These are phyloP conservation scores for Takifugu ocellatus DNA, from an alignment of 2,797 vertebrate genomes.

Conservation along the genomic window DNA sequence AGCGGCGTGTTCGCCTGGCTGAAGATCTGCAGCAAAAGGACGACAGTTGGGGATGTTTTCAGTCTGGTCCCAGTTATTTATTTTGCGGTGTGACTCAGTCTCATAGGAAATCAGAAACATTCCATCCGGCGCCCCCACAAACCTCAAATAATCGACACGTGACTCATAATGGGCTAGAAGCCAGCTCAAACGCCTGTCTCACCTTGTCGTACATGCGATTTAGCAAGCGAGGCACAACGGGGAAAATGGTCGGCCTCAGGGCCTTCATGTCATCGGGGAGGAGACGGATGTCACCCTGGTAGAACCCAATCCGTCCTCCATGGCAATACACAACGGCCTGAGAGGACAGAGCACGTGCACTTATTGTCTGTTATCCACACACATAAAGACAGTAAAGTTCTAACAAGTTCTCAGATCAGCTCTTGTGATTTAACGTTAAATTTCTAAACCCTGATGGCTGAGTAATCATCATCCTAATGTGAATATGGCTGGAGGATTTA, in stretches of 20 bases:
- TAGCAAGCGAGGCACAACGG: constrained; percentile 91
- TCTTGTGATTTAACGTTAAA: neutral
- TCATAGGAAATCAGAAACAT: too few relatives aligned
- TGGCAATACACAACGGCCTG: constrained; percentile 97
- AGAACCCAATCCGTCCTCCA: constrained; percentile 93
- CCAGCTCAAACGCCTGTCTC: constrained; percentile 22
- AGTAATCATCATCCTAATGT: neutral
- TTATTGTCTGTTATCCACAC: neutral
- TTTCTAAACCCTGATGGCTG: neutral
- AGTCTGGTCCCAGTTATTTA: too few relatives aligned
- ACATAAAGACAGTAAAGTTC: neutral
- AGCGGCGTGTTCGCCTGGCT: constrained; percentile 89
- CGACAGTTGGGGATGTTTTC: neutral
- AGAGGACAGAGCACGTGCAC: constrained; percentile 14
- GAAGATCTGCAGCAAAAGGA: constrained; percentile 82
- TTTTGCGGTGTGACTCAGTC: neutral
- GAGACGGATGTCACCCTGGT: constrained; percentile 95
- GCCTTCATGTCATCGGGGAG: constrained; percentile 97
- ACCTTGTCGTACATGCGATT: constrained; percentile 99
- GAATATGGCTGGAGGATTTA: too few relatives aligned
- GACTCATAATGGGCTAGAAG: too few relatives aligned
- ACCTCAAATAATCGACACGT: too few relatives aligned
- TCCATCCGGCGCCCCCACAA: too few relatives aligned
- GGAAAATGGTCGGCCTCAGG: constrained; percentile 91
- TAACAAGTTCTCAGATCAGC: neutral